Percentiles rank a stretch among this genome's conserved stretches.
Evolutionary conservation across 1,140 invertebrate genomes (phyloP).

Genomic region (Trachymyrmex cornetzi): DNA sequence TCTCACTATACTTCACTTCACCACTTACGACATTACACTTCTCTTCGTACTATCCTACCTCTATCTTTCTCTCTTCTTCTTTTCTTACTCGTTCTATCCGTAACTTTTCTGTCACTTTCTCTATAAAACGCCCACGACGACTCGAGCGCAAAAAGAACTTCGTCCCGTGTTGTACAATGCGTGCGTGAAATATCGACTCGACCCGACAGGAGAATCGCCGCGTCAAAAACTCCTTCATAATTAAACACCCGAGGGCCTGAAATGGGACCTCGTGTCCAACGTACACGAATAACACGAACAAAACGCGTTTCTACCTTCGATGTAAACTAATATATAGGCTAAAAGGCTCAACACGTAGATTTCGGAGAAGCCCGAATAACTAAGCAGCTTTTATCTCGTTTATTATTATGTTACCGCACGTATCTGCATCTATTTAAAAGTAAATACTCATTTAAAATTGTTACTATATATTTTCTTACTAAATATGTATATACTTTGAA

Average conservation of each 20-base stretch:
- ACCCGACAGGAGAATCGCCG: slow-evolving; percentile 25
- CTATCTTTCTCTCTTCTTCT: slow-evolving; percentile 49
- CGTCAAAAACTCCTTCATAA: slow-evolving; percentile 22
- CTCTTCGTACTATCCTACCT: slow-evolving; percentile 31
- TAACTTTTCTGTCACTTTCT: slow-evolving; percentile 58
- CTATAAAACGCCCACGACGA: slow-evolving; percentile 56
- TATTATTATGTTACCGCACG: slow-evolving; percentile 40
- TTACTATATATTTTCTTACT: background rate
- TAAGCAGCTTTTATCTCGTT: slow-evolving; percentile 29
- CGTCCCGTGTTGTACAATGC: slow-evolving; percentile 36
- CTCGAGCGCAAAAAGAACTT: slow-evolving; percentile 51
- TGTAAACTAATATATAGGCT: background rate
- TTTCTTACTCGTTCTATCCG: slow-evolving; percentile 31
- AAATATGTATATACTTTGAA: slow-evolving; percentile 16
- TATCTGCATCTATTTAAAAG: slow-evolving; percentile 38
- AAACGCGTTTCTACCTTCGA: slow-evolving; percentile 16
- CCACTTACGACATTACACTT: slow-evolving; percentile 37
- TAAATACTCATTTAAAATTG: slow-evolving; percentile 25
- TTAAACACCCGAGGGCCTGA: slow-evolving; percentile 16
- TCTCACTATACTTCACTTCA: slow-evolving; percentile 28
- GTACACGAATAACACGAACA: slow-evolving; percentile 52
- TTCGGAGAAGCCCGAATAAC: background rate
- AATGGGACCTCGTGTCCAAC: background rate
- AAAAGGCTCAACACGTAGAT: background rate
- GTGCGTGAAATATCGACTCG: slow-evolving; percentile 46